Evolutionary conservation across 2,888 invertebrate species (phyloP).

Genomic region (Stenolophus ochropezus): DNA sequence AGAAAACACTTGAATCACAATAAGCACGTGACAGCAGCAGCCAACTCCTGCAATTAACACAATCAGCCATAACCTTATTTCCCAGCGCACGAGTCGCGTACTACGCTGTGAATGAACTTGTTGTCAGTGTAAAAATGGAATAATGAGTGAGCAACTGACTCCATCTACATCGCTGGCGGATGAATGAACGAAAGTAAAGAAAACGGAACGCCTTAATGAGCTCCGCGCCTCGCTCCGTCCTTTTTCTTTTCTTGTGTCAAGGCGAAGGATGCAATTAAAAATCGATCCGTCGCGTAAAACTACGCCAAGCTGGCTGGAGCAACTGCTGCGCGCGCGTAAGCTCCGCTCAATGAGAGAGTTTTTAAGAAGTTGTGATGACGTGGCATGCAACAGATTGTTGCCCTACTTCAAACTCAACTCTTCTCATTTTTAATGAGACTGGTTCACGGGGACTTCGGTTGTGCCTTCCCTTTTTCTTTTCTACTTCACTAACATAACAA

Average conservation of each 20-base stretch:
- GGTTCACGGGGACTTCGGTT: not conserved
- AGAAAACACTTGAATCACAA: not conserved
- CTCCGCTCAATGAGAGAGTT: slow-evolving; percentile 42
- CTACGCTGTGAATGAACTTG: slow-evolving; percentile 20
- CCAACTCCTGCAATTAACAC: not conserved
- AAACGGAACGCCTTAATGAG: slow-evolving; percentile 56
- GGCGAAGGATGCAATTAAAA: slow-evolving; percentile 75
- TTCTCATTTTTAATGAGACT: slow-evolving; percentile 37
- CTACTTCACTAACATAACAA: too few relatives aligned
- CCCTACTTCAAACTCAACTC: not conserved
- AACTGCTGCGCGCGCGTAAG: slow-evolving; percentile 13
- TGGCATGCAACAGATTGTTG: slow-evolving; percentile 47
- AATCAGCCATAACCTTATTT: not conserved
- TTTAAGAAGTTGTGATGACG: slow-evolving; percentile 42
- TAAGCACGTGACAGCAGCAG: not conserved
- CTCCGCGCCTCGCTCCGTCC: not conserved
- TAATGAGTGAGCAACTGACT: slow-evolving; percentile 24
- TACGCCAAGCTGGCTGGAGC: not conserved
- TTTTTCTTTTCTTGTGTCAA: slow-evolving; percentile 68
- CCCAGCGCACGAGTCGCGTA: not conserved
- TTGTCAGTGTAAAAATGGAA: slow-evolving; percentile 31
- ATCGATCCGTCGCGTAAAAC: slow-evolving; percentile 69
- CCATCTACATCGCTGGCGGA: slow-evolving; percentile 13
- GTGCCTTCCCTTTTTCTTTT: not conserved
- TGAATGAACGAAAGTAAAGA: slow-evolving; percentile 55